These are phyloP conservation scores for Polypedilum pembai DNA, from an alignment of 1,140 invertebrate species.

Conservation along the genomic window DNA sequence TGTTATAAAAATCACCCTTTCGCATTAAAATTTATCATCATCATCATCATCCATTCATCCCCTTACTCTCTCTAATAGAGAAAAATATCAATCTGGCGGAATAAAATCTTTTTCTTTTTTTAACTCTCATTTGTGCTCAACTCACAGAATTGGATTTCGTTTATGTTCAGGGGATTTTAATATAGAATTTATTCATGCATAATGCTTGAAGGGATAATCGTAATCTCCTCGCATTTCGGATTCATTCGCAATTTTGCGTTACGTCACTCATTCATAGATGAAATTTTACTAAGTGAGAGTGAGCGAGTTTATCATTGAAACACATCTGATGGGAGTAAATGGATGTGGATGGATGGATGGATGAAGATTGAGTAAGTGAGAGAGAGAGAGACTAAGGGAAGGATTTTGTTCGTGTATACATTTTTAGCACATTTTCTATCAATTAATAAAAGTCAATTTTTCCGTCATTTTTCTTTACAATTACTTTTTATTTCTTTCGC, in stretches of 20 bases:
- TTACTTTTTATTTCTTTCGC: no score
- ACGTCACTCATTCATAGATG: neutral
- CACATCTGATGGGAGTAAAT: neutral
- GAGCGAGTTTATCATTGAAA: conserved; percentile 2
- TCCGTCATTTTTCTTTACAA: no score
- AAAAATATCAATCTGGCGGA: conserved; percentile 22
- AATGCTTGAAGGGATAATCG: conserved; percentile 26
- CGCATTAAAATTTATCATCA: conserved; percentile 13
- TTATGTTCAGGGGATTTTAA: conserved; percentile 14
- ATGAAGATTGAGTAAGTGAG: neutral
- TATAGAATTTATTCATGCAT: conserved; percentile 27
- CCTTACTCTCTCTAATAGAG: neutral
- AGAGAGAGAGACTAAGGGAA: no score
- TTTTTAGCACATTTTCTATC: no score
- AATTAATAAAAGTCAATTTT: no score
- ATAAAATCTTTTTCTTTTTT: neutral
- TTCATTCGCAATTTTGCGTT: conserved; percentile 17
- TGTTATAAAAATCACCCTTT: conserved; percentile 2
- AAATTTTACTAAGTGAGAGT: neutral
- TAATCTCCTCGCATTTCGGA: conserved; percentile 16
- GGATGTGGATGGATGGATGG: neutral
- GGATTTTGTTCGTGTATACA: neutral
- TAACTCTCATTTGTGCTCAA: neutral
- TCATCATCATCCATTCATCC: neutral
- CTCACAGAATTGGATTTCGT: conserved; percentile 20